Base-by-base conservation (phyloP, 2,113 vertebrate species). In the Smithornis capensis region DNA sequence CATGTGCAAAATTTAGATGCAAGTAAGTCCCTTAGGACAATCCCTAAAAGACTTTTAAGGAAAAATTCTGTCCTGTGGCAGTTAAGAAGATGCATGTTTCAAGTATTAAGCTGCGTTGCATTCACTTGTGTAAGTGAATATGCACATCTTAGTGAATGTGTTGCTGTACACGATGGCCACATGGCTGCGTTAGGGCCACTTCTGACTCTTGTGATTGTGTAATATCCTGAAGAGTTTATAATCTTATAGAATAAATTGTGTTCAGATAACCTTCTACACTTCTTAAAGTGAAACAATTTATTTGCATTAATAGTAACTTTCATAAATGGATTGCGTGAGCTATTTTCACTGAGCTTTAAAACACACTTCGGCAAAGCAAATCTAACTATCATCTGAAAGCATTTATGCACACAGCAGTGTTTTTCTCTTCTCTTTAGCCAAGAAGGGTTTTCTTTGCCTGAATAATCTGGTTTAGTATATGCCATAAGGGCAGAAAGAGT, bases 1-100 rank as follows among this genome's bases (percentile, higher is more conserved):
- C 0, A 1, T 35, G 14, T 80, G 28, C 19, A 52, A 19, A 92
- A 84, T 47, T 27, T 7, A 1, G 1, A 24, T 64, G 29, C 0
- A 1, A 45, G 55, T 65, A 29, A 25, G 40, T 52, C 31, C 57
- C 28, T 49, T 76, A 8, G 7, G 53, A 33, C 33, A 56, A 23
- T 28, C 40, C 9, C 12, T 83, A 33, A 87, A 70, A 52, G 11
- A 18, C 35, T 60, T 89, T 52, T 35, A 81, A 68, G 60, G 22
- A 37, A 81, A 44, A 67, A 31, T 12, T 25, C 50, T 77, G 16
- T 70, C 40, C 38, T 42, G 15, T 80, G 42, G 4, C 47, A 40
- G 16, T 63, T 55, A 35, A 87, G 37, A 64, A 94, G 31, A 9
- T 62, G 15, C 7, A 6, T 24, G 11, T 89, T 71, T 62, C 24